phyloP scores from a whole-genome alignment of 2,113 vertebrate species.

The Oryzias celebensis region DNA sequence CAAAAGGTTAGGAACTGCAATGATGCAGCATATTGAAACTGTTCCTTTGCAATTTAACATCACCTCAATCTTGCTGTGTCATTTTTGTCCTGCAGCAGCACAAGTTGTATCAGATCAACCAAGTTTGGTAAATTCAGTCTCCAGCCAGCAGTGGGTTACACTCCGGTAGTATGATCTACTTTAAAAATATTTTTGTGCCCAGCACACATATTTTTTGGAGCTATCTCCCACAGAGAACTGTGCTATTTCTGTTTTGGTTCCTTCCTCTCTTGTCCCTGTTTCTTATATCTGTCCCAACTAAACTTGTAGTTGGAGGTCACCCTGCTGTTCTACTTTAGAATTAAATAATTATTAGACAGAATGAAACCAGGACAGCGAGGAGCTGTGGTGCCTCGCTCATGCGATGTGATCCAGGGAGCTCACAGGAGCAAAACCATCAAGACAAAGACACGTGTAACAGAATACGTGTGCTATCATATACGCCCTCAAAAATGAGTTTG shows the following conservation, averaged over 20 bases:
- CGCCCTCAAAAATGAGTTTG: too few species aligned
- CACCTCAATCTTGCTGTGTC: conserved; percentile 1
- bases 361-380: conserved; percentile 71
- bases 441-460: not conserved
- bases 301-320: conserved; percentile 75
- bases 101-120: conserved; percentile 10
- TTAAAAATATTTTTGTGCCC: conserved; percentile 70
- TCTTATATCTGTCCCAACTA: conserved; percentile 45
- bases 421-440: conserved; percentile 20
- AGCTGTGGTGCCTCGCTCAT: conserved; percentile 44
- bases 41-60: not conserved
- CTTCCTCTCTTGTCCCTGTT: conserved; percentile 41
- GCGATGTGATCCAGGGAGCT: conserved; percentile 54
- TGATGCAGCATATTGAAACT: too few species aligned
- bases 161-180: conserved; percentile 65
- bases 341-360: conserved; percentile 69
- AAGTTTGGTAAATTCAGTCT: conserved; percentile 30
- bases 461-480: too few species aligned
- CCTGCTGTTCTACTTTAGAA: conserved; percentile 66
- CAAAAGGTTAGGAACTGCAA: too few species aligned
- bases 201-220: conserved; percentile 35
- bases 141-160: conserved; percentile 28
- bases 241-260: conserved; percentile 64
- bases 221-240: conserved; percentile 57
- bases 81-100: conserved; percentile 4